Percentiles rank a stretch among this genome's conserved stretches.
Evolutionary conservation across 2,888 invertebrate species (phyloP).

Genomic region (Aporophyla nigra): DNA sequence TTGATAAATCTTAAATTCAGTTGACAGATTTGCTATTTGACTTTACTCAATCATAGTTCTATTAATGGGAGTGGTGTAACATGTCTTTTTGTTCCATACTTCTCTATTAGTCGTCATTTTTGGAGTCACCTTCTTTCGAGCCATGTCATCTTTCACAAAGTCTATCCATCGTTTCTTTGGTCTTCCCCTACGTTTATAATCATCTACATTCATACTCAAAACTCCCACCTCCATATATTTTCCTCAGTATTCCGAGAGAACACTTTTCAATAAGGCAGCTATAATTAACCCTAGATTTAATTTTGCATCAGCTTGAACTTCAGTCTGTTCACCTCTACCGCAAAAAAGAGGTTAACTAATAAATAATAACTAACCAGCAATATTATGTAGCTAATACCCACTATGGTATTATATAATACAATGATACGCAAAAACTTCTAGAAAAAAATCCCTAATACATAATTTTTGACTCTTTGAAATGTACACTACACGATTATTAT

Average conservation of each 20-base stretch:
- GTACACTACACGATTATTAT: conserved; percentile 43
- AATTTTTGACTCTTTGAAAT: conserved; percentile 54
- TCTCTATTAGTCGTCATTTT: neutral
- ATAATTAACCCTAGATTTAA: neutral
- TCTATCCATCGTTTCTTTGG: neutral
- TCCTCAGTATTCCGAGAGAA: neutral
- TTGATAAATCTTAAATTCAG: neutral
- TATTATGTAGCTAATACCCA: conserved; percentile 37
- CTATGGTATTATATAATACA: conserved; percentile 29
- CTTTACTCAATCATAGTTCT: neutral
- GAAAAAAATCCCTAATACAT: conserved; percentile 46
- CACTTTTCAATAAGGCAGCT: neutral
- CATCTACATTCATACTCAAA: neutral
- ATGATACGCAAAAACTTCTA: conserved; percentile 30
- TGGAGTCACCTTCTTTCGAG: neutral
- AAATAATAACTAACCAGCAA: conserved; percentile 20
- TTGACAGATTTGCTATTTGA: neutral
- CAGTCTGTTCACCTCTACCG: conserved; percentile 33
- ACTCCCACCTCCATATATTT: neutral
- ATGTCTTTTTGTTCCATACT: neutral
- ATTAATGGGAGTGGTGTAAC: too few species aligned
- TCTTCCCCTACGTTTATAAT: neutral
- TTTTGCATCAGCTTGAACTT: conserved; percentile 5
- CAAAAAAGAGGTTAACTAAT: conserved; percentile 26
- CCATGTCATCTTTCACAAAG: neutral